Base-by-base conservation (phyloP, 2,113 vertebrate genomes). In the Pontoporia blainvillei region DNA sequence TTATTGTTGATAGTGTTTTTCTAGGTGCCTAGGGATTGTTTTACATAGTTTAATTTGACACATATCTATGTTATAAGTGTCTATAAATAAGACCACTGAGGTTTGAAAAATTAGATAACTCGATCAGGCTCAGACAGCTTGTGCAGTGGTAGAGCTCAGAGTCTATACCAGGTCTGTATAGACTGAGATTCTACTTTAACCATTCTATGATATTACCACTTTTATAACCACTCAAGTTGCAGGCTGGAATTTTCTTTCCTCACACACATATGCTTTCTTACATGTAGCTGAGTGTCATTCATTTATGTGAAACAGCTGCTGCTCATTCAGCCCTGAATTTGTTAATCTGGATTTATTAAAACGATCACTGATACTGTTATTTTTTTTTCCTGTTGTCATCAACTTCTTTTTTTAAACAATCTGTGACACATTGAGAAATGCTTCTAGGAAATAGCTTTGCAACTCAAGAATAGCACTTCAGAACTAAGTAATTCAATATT, bases 401-500 rank as follows among this genome's bases (percentile, higher is more conserved):
- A 64, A 67, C 75, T 95, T 94, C 67, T 52, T 86, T 97, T 96
- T 76, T 34, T 94, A 96, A 96, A 86, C 83, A 94, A 85, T 97
- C 93, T 95, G 75, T 95, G 84, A 72, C 86, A 97, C 59, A 96
- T 73, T 96, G 93, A 97, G 52, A 89, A 93, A 98, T 91, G 52
- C 91, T 97, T 95, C 91, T 81, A 93, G 75, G 86, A 96, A 97
- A 96, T 93, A 93, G 89, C 94, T 97, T 94, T 97, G 92, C 79
- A 79, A 96, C 85, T 97, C 79, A 96, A 90, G 93, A 95, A 96
- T 79, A 94, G 61, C 52, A 95, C 66, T 97, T 85, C 94, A 90
- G 5, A 94, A 86, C 36, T 88, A 90, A 95, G 49, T 61, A 18
- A 96, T 96, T 96, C 86, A 95, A 90, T 92, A 97, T 88, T 95